Base-by-base conservation (phyloP, 2,113 vertebrate species). In the Tragelaphus imberbis region DNA sequence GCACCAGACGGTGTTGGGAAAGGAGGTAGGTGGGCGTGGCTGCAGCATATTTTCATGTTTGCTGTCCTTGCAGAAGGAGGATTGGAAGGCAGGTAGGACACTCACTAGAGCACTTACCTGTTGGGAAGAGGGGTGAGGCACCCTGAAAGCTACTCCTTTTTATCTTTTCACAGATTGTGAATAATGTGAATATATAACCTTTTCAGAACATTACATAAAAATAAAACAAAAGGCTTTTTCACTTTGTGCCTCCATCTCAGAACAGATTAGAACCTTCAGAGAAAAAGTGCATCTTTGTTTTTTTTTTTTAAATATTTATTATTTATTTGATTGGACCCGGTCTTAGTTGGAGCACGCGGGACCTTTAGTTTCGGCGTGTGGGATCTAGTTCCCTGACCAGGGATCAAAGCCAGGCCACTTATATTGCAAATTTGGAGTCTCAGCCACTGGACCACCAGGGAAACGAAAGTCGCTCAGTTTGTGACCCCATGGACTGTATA, bases 181-280 rank as follows among this genome's bases (percentile, higher is more conserved):
- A 59, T 44, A 71, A 7, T 36, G 13, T 59, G 79, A 88, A 51
- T n/a, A 33, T 25, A n/a, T 36, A 56, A 28, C 36, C 36, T 93
- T 96, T 95, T 51, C 49, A 91, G 86, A 89, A 59, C 30, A 13
- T 81, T 23, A 33, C 25, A 49, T 81, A 88, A 82, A 88, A 87
- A 87, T 15, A 59, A 96, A 80, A 21, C 16, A 19, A 77, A 71
- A 68, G 88, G 51, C 19, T 27, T 84, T 80, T 80, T 93, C 8
- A 53, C 12, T 79, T 28, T 30, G 27, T 56, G 65, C 11, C 59
- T 88, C 28, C 40, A 17, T 55, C 56, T 65, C 84, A 91, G 55
- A 86, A 90, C 11, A 96, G 58, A 94, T 56, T 47, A 63, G 40
- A 80, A 82, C 14, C 75, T 56, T 91, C 59, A 79, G n/a, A 82